A percentile compares a stretch with the other conserved stretches of the same genome.
Evolutionary conservation across 2,888 invertebrate genomes (phyloP).

Genomic region (Hypsopygia costalis): DNA sequence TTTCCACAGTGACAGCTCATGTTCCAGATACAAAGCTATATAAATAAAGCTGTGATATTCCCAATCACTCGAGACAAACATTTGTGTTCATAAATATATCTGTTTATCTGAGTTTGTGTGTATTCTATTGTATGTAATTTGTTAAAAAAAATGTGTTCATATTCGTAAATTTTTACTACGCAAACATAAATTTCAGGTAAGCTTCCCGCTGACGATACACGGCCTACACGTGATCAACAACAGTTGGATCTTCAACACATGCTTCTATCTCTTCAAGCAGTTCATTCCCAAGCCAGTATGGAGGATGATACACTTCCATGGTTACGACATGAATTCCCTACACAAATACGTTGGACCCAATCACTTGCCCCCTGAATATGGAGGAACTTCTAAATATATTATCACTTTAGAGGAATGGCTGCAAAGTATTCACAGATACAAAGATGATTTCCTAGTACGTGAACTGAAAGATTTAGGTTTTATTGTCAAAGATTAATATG

Average conservation of each 20-base stretch:
- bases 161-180: background rate
- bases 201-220: constrained; percentile 86
- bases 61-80: too few species aligned
- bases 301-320: constrained; percentile 68
- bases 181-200: constrained; percentile 72
- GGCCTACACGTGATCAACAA: constrained; percentile 89
- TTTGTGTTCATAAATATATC: too few species aligned
- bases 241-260: constrained; percentile 88
- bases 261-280: constrained; percentile 88
- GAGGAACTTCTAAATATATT: constrained; percentile 73
- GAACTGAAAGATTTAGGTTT: constrained; percentile 83
- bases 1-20: too few species aligned
- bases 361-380: constrained; percentile 60
- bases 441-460: constrained; percentile 76
- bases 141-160: too few species aligned
- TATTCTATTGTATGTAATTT: too few species aligned
- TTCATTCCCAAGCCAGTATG: constrained; percentile 84
- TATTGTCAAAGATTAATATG: constrained; percentile 32
- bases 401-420: constrained; percentile 83
- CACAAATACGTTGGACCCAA: constrained; percentile 57
- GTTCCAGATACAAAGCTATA: too few species aligned
- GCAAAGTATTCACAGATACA: constrained; percentile 72
- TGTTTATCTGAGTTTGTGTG: too few species aligned
- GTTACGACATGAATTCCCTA: constrained; percentile 55
- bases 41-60: too few species aligned